A percentile compares a stretch with the other conserved stretches of the same genome.
These are phyloP conservation scores for Adelges cooleyi DNA, from an alignment of 1,140 invertebrate species.

Conservation along the genomic window DNA sequence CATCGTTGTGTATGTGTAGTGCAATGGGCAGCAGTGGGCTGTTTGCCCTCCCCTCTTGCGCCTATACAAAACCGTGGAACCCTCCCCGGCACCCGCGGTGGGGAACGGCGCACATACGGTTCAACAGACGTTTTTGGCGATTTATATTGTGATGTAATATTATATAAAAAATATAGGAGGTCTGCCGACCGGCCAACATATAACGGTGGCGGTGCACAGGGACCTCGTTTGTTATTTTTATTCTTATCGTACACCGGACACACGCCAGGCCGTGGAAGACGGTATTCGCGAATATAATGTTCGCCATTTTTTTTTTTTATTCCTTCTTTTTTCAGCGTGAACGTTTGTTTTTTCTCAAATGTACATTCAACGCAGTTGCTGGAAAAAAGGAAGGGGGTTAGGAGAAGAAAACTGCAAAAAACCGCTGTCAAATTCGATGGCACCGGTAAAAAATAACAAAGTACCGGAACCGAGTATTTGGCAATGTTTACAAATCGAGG, in stretches of 20 bases:
- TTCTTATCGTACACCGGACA: background rate
- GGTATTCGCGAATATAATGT: conserved; percentile 1
- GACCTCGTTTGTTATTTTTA: conserved; percentile 23
- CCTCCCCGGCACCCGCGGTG: no score
- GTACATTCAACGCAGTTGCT: conserved; percentile 1
- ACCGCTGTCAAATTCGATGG: no score
- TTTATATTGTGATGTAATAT: background rate
- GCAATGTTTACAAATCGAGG: no score
- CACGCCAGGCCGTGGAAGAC: no score
- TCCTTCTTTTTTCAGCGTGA: background rate
- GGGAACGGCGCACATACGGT: background rate
- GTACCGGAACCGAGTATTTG: no score
- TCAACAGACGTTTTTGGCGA: background rate
- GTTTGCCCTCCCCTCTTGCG: no score
- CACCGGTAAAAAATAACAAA: no score
- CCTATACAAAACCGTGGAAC: no score
- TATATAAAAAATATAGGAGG: no score
- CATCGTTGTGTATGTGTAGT: background rate
- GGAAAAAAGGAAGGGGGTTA: background rate
- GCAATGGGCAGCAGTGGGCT: background rate
- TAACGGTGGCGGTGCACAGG: background rate
- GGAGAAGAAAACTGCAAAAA: background rate
- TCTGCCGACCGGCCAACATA: background rate
- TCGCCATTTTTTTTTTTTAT: conserved; percentile 6
- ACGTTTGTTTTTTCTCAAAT: background rate